Percentiles rank a stretch among this genome's conserved stretches.
Conservation (phyloP, 64 coral and sea anemone species). For the Pocillopora verrucosa region DNA sequence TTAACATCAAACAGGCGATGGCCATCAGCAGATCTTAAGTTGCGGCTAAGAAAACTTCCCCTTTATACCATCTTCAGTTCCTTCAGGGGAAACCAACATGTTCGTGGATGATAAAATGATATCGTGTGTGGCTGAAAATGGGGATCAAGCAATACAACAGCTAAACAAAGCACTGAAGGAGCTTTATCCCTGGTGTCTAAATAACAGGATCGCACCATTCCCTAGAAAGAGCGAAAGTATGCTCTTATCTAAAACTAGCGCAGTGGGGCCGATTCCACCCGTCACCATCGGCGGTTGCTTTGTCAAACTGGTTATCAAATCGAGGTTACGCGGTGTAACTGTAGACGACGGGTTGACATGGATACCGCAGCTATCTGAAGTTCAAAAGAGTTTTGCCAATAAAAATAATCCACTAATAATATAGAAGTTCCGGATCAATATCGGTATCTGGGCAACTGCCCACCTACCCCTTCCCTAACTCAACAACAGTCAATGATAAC, state of each 20-base stretch:
- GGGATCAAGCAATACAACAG: not conserved
- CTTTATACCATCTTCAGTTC: too few relatives aligned
- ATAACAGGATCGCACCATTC: too few relatives aligned
- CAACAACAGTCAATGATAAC: too few relatives aligned
- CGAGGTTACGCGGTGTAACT: slow-evolving; percentile 4
- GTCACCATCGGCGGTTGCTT: not conserved
- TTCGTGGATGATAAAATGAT: too few relatives aligned
- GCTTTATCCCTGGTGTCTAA: not conserved
- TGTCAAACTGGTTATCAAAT: not conserved
- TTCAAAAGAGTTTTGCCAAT: slow-evolving; percentile 12
- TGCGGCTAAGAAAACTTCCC: too few relatives aligned
- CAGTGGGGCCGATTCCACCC: not conserved
- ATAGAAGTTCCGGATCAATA: not conserved
- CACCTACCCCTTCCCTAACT: too few relatives aligned
- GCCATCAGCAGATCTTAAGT: too few relatives aligned
- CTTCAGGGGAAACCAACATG: too few relatives aligned
- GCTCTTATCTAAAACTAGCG: not conserved
- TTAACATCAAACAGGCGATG: too few relatives aligned
- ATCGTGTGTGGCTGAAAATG: not conserved
- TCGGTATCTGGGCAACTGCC: too few relatives aligned
- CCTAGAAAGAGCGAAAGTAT: not conserved
- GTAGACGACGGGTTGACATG: not conserved
- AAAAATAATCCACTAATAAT: not conserved
- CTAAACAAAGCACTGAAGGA: not conserved
- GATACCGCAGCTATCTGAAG: not conserved